A percentile compares a stretch with the other conserved stretches of the same genome.
These are phyloP conservation scores for Electrophaes corylata DNA, from an alignment of 2,888 invertebrate genomes.

Conservation along the genomic window DNA sequence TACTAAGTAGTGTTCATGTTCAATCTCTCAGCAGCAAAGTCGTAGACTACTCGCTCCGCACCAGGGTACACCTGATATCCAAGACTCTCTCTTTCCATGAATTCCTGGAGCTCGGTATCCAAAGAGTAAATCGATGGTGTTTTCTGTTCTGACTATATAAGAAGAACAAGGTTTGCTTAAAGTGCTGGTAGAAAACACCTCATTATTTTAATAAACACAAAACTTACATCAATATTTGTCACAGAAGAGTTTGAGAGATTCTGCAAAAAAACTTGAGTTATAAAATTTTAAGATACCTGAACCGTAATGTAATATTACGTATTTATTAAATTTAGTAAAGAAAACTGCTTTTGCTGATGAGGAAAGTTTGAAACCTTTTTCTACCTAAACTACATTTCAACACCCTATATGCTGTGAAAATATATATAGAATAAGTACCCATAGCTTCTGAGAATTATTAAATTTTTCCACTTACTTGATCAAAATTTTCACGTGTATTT, in stretches of 20 bases:
- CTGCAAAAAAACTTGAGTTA: neutral
- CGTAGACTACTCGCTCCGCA: conserved; percentile 53
- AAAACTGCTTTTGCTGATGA: too few relatives aligned
- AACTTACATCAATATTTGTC: neutral
- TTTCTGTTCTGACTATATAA: too few relatives aligned
- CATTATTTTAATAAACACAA: too few relatives aligned
- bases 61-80: conserved; percentile 60
- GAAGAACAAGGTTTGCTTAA: too few relatives aligned
- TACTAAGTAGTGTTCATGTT: conserved; percentile 59
- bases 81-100: conserved; percentile 43
- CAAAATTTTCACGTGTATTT: neutral
- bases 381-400: too few relatives aligned
- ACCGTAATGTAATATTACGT: too few relatives aligned
- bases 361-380: too few relatives aligned
- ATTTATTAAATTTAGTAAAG: neutral
- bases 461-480: neutral
- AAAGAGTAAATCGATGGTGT: conserved; percentile 42
- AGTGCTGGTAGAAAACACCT: too few relatives aligned
- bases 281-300: neutral
- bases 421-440: neutral
- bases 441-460: neutral
- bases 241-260: neutral
- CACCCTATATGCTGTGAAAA: too few relatives aligned
- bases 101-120: conserved; percentile 44
- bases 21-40: conserved; percentile 58